A percentile compares a stretch with the other conserved stretches of the same genome.
Conservation (phyloP, 37 sponge, comb jelly and placozoan species). For the Halichondria panicea region DNA sequence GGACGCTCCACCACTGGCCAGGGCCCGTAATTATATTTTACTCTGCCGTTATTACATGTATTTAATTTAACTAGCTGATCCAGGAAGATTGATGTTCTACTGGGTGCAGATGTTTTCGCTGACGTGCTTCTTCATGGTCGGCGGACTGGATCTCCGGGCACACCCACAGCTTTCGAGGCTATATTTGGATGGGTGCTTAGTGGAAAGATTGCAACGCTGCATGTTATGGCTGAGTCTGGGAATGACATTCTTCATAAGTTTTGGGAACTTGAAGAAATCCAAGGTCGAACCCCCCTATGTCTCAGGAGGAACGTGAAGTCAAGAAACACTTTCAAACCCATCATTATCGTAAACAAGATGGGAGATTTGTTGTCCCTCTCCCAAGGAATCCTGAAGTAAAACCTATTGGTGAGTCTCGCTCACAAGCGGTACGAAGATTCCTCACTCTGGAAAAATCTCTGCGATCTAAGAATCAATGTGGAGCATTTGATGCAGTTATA, state of each 20-base stretch:
- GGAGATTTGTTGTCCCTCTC: slow-evolving; percentile 19
- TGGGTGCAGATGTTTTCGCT: too few relatives aligned
- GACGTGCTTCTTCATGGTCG: too few relatives aligned
- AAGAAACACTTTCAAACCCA: background rate
- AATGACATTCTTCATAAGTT: slow-evolving; percentile 4
- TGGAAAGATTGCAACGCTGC: too few relatives aligned
- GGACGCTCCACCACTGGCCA: too few relatives aligned
- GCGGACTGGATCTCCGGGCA: too few relatives aligned
- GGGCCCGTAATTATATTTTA: too few relatives aligned
- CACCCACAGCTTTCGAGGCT: too few relatives aligned
- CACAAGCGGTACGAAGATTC: slow-evolving; percentile 22
- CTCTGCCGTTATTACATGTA: too few relatives aligned
- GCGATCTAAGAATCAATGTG: background rate
- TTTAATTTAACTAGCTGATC: too few relatives aligned
- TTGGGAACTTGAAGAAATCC: slow-evolving; percentile 32
- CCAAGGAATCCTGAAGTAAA: slow-evolving; percentile 1
- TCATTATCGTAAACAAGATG: background rate
- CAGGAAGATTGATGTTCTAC: too few relatives aligned
- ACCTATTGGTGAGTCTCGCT: slow-evolving; percentile 6
- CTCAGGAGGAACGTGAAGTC: slow-evolving; percentile 5
- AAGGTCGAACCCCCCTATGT: background rate
- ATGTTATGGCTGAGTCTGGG: too few relatives aligned
- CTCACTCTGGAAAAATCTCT: slow-evolving; percentile 21
- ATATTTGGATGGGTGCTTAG: too few relatives aligned
- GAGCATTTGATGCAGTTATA: slow-evolving; percentile 1